Evolutionary conservation across 2,888 invertebrate genomes (phyloP), one percentile per base, ranked within the genome.

Genomic region (Apantesis nais): DNA sequence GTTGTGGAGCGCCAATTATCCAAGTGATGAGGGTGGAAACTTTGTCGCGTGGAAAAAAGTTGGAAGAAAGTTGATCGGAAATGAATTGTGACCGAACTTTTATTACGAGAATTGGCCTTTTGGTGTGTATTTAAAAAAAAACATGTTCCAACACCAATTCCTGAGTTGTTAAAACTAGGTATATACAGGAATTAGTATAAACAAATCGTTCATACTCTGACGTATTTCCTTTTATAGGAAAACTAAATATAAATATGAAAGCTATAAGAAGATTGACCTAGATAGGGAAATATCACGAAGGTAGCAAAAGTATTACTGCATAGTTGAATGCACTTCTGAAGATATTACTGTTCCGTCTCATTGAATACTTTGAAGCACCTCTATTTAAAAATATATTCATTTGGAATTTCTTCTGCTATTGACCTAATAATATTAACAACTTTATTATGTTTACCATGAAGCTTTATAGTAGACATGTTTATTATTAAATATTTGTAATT

Each of bases 221-320:
- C 11, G 19, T 25, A 62, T 16, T 25, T 48, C 14, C n/a, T 25
- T 41, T 60, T n/a, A 31, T 25, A 44, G 62, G 34, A 8, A 48
- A 39, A 37, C 25, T 62, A 29, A 16, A 67, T 44, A 60, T 41
- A 39, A 39, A 39, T 9, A 58, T 31, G 62, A 22, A 39, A 11
- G 5, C 29, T 16, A 29, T 67, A 67, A 67, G 67, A 12, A 19
- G 67, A 63, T 67, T 67, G 71, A 16, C 67, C 64, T 64, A 64
- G 58, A 63, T 67, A 66, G 11, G 31, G 14, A 25, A 55, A 55
- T 39, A 52, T n/a, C 31, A 14, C 37, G 48, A n/a, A 29, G 7
- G 4, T 4, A 65, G 34, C 22, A 64, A 11, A 34, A 31, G 8
- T 29, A 60, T 16, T 31, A 60, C 31, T 31, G 31, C 31, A 29